Evolutionary conservation across 2,113 vertebrate species (phyloP), one percentile per base, ranked within the genome.

Genomic region (Ammodramus savannarum): DNA sequence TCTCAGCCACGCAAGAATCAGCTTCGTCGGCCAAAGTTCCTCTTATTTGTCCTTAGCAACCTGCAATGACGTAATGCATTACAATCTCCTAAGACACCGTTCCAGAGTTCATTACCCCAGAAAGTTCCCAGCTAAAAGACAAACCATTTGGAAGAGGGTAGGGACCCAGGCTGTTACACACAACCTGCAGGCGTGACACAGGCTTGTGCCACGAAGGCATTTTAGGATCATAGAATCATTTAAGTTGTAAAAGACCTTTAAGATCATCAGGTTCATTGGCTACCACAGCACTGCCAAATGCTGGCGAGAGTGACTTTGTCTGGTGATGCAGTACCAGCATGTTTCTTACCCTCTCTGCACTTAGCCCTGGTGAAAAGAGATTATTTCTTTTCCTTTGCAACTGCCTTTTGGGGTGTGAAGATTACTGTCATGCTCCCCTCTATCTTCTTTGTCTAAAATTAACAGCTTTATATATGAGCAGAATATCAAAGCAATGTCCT

Each of bases 131-230:
- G 0, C 16, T 68, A 36, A 74, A 86, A 34, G 13, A 29, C 34
- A 61, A 54, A 18, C 0, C 1, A 14, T 52, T 34, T 51, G 71
- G n/a, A 61, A 38, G 29, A 43, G 39, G 26, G 20, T 14, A 15
- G 18, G 31, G 61, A 38, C 20, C 19, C 29, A 21, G 34, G 10
- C 0, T 4, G 2, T 31, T 23, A 34, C 0, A 2, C 11, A 9
- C 32, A 31, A 7, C 26, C 51, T n/a, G 44, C 41, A 36, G 43
- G 44, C 23, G 51, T 1, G 2, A 31, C 38, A 7, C 46, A 49
- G 26, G 26, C 3, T 3, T 32, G 34, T 32, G 29, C 32, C 20
- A 13, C 0, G 0, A 22, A 61, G 49, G 10, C 21, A 5, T 22
- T 61, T 16, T 4, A 63, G 21, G 9, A 46, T 48, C 48, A 43